Evolutionary conservation across 2,113 vertebrate species (phyloP).

Genomic region (Tor tambroides): DNA sequence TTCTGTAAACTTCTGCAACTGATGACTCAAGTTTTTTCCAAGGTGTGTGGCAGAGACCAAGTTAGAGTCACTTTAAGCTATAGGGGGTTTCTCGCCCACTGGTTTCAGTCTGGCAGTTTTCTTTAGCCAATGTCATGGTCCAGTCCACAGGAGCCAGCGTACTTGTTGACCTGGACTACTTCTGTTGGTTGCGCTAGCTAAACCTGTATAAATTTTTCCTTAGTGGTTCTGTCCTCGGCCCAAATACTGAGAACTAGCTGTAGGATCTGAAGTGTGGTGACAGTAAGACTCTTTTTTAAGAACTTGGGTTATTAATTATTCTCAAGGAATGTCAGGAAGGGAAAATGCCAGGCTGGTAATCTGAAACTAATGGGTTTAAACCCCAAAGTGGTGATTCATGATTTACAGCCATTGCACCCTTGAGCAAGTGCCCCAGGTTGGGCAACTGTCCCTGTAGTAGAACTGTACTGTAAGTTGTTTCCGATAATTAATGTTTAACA

Average conservation of each 20-base stretch:
- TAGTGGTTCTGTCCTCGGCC: background rate
- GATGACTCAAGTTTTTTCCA: background rate
- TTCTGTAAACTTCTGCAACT: background rate
- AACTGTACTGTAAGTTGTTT: background rate
- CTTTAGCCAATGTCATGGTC: slow-evolving; percentile 50
- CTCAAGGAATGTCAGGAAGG: background rate
- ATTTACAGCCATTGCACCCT: background rate
- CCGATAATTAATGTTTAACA: background rate
- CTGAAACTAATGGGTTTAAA: background rate
- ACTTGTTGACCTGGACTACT: background rate
- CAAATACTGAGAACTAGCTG: background rate
- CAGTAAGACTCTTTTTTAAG: background rate
- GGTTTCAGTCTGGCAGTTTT: slow-evolving; percentile 40
- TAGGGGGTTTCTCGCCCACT: slow-evolving; percentile 7
- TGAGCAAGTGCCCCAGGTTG: background rate
- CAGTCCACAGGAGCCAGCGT: background rate
- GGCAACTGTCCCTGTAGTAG: background rate
- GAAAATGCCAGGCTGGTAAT: background rate
- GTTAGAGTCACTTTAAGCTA: background rate
- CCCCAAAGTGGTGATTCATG: background rate
- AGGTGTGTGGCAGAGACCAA: background rate
- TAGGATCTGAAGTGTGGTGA: slow-evolving; percentile 1
- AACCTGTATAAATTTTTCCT: background rate
- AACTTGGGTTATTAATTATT: background rate
- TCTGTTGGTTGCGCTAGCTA: background rate